Percentiles rank a stretch among this genome's conserved stretches.
These are phyloP conservation scores for Gallinago paraguaiae DNA, from an alignment of 2,113 vertebrate genomes.

Conservation along the genomic window DNA sequence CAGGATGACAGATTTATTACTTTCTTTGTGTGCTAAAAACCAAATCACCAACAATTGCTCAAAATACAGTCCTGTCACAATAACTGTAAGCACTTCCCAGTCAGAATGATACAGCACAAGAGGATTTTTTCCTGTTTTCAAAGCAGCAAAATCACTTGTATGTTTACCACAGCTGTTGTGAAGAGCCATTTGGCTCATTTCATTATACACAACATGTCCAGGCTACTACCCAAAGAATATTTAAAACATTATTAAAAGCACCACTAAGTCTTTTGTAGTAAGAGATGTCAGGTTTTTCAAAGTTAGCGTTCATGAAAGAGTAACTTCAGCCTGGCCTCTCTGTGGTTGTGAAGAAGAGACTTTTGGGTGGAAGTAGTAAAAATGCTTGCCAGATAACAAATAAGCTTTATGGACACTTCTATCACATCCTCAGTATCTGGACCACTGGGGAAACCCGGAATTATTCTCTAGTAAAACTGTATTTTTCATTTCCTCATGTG, in stretches of 20 bases:
- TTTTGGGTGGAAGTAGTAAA: background rate
- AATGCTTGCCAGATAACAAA: background rate
- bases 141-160: background rate
- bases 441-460: background rate
- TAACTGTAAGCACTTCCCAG: constrained; percentile 34
- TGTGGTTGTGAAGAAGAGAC: background rate
- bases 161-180: background rate
- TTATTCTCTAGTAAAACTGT: background rate
- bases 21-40: constrained; percentile 83
- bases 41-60: constrained; percentile 82
- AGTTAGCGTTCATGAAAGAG: background rate
- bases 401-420: background rate
- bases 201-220: background rate
- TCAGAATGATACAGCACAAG: constrained; percentile 18
- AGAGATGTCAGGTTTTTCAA: background rate
- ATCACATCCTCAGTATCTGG: background rate
- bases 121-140: constrained; percentile 53
- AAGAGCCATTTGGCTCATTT: background rate
- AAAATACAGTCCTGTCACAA: constrained; percentile 75
- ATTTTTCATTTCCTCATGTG: background rate
- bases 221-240: background rate
- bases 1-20: constrained; percentile 92
- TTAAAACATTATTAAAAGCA: background rate
- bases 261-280: background rate
- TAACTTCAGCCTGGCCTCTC: background rate